phyloP scores from a whole-genome alignment of 2,888 invertebrate genomes.

The Rotaria socialis region DNA sequence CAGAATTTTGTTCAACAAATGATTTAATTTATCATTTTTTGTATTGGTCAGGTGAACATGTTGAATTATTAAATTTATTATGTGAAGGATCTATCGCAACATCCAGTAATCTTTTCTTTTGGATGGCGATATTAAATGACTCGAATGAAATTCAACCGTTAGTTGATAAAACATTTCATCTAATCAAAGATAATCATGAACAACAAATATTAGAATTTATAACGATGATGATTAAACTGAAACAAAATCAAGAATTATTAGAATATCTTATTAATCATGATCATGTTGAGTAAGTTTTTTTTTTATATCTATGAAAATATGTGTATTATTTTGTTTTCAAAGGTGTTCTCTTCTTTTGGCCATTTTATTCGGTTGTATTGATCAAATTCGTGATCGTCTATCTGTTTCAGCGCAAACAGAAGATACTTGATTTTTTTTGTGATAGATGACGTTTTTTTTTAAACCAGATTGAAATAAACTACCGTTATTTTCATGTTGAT shows the following conservation, averaged over 20 bases:
- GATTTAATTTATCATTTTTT: not conserved
- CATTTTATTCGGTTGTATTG: not conserved
- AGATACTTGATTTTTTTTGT: not conserved
- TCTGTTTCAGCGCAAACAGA: not conserved
- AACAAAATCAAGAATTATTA: not conserved
- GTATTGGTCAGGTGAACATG: not conserved
- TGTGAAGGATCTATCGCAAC: not conserved
- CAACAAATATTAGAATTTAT: not conserved
- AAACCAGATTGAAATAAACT: not conserved
- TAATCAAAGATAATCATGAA: not conserved
- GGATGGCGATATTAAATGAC: not conserved
- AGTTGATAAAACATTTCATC: not conserved
- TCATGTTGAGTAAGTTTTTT: not conserved
- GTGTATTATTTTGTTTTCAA: not conserved
- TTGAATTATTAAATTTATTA: not conserved
- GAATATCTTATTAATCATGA: not conserved
- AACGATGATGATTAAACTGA: not conserved
- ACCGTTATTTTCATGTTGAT: too few species aligned
- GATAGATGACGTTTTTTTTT: not conserved
- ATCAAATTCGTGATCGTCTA: conserved; percentile 8
- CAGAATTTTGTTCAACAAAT: not conserved
- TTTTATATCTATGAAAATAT: not conserved
- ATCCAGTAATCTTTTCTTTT: not conserved
- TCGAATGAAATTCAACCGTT: not conserved
- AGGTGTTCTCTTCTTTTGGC: not conserved